Evolutionary conservation across 2,113 vertebrate genomes (phyloP), one percentile per base, ranked within the genome.

Genomic region (Daphoenositta chrysoptera): DNA sequence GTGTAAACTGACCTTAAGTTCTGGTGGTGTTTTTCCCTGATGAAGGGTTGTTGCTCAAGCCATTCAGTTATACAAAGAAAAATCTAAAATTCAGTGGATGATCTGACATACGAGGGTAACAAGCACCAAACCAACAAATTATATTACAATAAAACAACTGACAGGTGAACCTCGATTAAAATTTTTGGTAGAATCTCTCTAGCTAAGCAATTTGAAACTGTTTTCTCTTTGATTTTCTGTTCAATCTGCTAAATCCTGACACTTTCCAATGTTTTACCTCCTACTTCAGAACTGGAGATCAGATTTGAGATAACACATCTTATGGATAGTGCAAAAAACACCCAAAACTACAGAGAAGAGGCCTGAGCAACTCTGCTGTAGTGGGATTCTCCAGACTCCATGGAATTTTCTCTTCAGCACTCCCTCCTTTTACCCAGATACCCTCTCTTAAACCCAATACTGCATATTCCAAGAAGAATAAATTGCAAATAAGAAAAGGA

Each of bases 181-280:
- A 1, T 39, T 78, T 77, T 54, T 81, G 4, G 26, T 65, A 35
- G 22, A 69, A 50, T 4, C 28, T 70, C 13, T 20, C 31, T 11
- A 39, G 17, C 19, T 53, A 45, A 82, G 40, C 7, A 53, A 33
- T 53, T 30, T 44, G 22, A 50, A 92, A 57, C 7, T 18, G 19
- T 7, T 51, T 70, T 48, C 40, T 42, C 51, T 60, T 57, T 48
- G 20, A 79, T 50, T 35, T 92, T 65, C 53, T 79, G 22, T 15
- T 84, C 17, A 35, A 3, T 58, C 51, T 78, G 10, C 5, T 31
- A 40, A 94, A 71, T 56, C 21, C 37, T 54, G 21, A 6, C 39
- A 44, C 11, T 65, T 85, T 15, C 8, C 45, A 76, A 26, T 0
- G 1, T n/a, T 65, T 71, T 16, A 53, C 3, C 37, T 1, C 0